These are phyloP conservation scores for Unio pictorum DNA, from an alignment of 2,888 invertebrate species.

Conservation along the genomic window DNA sequence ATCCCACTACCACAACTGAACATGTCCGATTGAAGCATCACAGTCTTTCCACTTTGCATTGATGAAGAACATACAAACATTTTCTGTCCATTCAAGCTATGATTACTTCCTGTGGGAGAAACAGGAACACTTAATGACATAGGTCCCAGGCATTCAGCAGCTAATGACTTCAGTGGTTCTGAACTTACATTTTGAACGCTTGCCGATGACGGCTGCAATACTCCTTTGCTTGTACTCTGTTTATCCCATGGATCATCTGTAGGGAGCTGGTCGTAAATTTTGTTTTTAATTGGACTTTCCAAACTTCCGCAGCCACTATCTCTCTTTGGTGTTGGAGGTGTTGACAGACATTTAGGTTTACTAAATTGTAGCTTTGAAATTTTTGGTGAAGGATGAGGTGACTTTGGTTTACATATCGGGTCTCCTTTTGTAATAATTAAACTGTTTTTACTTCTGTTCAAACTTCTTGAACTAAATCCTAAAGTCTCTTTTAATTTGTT, in stretches of 20 bases:
- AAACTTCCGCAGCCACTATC: constrained; percentile 42
- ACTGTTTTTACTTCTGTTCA: constrained; percentile 57
- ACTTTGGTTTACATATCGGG: constrained; percentile 33
- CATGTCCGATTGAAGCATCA: constrained; percentile 18
- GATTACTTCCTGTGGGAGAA: constrained; percentile 23
- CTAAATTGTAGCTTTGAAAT: constrained; percentile 14
- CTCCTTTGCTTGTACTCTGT: constrained; percentile 8
- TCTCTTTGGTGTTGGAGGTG: constrained; percentile 31
- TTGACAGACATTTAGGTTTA: constrained; percentile 19
- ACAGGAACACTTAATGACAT: constrained; percentile 17
- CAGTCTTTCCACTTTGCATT: constrained; percentile 15
- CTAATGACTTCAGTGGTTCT: constrained; percentile 13
- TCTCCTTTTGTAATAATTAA: constrained; percentile 47
- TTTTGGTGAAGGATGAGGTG: constrained; percentile 11
- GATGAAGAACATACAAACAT: constrained; percentile 6
- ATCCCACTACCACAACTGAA: constrained; percentile 84
- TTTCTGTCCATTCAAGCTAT: constrained; percentile 20
- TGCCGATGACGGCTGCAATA: not conserved
- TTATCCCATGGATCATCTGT: constrained; percentile 44
- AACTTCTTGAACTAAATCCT: constrained; percentile 58
- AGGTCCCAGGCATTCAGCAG: constrained; percentile 15
- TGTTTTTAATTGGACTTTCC: constrained; percentile 33
- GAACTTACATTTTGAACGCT: constrained; percentile 19
- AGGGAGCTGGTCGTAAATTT: constrained; percentile 41
- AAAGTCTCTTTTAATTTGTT: constrained; percentile 56